Conservation (phyloP, 2,113 vertebrate genomes). For the Syngnathus scovelli region DNA sequence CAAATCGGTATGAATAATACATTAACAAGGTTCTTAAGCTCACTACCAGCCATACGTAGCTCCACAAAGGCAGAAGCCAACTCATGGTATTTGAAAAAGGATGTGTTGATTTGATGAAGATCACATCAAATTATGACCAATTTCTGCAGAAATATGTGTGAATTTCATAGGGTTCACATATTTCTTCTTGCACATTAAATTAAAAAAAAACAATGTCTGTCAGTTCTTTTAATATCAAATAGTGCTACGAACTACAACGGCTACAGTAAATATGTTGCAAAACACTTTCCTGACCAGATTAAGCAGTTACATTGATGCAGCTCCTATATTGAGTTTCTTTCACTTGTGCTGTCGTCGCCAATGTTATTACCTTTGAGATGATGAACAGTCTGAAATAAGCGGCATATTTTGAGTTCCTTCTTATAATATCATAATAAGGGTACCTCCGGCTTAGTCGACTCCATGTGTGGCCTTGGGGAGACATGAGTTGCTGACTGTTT, state of each 20-base stretch:
- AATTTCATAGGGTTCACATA: too few species aligned
- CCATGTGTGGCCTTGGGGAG: conserved; percentile 47
- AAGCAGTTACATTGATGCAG: not conserved
- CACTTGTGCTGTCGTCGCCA: not conserved
- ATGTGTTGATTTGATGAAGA: too few species aligned
- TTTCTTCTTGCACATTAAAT: too few species aligned
- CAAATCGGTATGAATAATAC: conserved; percentile 73
- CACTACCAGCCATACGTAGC: conserved; percentile 60
- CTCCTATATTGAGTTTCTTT: not conserved
- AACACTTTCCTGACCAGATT: not conserved
- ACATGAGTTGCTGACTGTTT: conserved; percentile 53
- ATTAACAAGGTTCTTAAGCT: conserved; percentile 65
- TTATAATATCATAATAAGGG: conserved; percentile 34
- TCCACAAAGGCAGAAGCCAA: conserved; percentile 61
- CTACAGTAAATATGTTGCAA: too few species aligned
- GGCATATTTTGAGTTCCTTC: conserved; percentile 48
- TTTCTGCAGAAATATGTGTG: too few species aligned
- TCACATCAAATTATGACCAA: too few species aligned
- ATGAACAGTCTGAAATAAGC: conserved; percentile 8
- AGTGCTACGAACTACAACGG: too few species aligned
- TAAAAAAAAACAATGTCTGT: too few species aligned
- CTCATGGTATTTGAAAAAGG: too few species aligned
- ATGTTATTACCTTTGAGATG: not conserved
- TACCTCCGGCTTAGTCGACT: not conserved
- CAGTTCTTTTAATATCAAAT: too few species aligned